Conservation (phyloP, 2,113 vertebrate genomes). For the Lonchura striata region DNA sequence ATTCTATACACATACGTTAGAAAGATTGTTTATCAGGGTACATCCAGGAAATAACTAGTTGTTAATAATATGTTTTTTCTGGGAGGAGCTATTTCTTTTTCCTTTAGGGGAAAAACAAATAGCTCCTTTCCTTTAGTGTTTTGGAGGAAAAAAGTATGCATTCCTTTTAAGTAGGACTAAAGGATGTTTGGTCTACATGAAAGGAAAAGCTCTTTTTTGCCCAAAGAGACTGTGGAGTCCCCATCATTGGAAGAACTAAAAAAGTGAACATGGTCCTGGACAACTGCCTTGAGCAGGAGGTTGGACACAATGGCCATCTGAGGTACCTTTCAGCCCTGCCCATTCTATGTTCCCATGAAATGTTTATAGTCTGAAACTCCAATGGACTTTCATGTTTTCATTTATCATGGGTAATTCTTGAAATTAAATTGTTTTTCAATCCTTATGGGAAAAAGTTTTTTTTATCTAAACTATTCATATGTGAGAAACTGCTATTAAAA, state of each 20-base stretch:
- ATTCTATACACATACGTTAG: background rate
- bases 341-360: background rate
- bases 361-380: background rate
- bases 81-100: background rate
- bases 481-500: background rate
- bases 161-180: background rate
- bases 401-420: background rate
- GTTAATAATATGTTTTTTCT: background rate
- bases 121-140: background rate
- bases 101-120: background rate
- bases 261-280: background rate
- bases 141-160: background rate
- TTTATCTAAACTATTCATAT: background rate
- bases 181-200: accelerated
- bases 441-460: background rate
- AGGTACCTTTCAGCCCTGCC: background rate
- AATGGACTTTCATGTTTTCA: background rate
- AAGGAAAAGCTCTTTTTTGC: background rate
- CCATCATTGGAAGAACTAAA: background rate
- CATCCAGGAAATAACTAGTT: background rate
- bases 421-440: background rate
- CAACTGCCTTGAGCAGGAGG: background rate
- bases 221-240: background rate
- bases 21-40: background rate
- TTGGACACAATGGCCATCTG: background rate